Base-by-base conservation (phyloP, 2,113 vertebrate genomes). In the Vicugna pacos region DNA sequence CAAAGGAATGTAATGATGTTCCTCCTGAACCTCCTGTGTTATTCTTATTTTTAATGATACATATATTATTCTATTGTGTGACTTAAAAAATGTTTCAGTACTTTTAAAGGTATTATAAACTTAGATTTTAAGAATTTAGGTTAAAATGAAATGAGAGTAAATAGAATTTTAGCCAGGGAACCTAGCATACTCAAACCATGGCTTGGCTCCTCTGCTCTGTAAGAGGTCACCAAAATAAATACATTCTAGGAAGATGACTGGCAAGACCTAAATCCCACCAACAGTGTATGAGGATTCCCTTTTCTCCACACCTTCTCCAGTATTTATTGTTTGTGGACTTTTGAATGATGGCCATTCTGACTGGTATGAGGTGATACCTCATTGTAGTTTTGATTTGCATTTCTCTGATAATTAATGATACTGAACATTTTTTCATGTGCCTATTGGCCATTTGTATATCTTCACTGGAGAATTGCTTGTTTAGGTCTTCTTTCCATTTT, bases 1-100 rank as follows among this genome's bases (percentile, higher is more conserved):
- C 50, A 79, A 15, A 38, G 72, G 56, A 35, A 72, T 64, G 11
- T 35, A 84, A 46, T 90, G 90, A 72, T 84, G 89, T 93, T 96
- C 9, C 42, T 76, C 16, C 48, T 70, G 8, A 89, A 54, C 64
- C 67, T 60, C 65, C 50, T 70, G 30, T 88, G 46, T 54, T 86
- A 62, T 89, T 76, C 6, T 84, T 67, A 5, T 90, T 85, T 93
- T 85, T 79, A 77, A 84, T 35, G 46, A 62, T 67, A 70, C n/a
- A 12, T 76, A 1, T 69, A 50, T 69, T 76, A 83, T 76, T 85
- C 64, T 86, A 6, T 84, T 26, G 26, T 85, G 46, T 90, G 91
- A 73, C 67, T 38, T 42, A 42, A 42, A 42, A 42, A 42, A 54
- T 28, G 28, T 62, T 60, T 69, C 24, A 83, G 32, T 83, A 75